Evolutionary conservation across 2,113 vertebrate species (phyloP).

Genomic region (Columbina picui): DNA sequence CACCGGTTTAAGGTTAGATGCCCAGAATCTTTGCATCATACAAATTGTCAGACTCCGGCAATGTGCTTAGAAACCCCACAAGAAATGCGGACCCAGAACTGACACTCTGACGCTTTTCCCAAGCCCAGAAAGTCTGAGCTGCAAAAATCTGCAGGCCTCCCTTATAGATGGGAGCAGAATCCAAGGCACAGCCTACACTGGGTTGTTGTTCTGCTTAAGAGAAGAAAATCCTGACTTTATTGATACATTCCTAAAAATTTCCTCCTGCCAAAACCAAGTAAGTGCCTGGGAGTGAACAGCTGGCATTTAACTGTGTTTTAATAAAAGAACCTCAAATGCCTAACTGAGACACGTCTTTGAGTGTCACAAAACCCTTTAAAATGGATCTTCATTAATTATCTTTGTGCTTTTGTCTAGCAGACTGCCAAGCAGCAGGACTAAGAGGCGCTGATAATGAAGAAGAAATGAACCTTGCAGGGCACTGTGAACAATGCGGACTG

Average conservation of each 20-base stretch:
- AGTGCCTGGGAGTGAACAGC: background rate
- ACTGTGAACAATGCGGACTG: background rate
- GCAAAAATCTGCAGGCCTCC: background rate
- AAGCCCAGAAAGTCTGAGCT: background rate
- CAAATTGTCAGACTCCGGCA: background rate
- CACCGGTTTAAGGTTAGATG: background rate
- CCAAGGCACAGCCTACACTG: background rate
- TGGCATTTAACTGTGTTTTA: background rate
- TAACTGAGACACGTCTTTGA: background rate
- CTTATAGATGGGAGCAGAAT: background rate
- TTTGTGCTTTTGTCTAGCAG: background rate
- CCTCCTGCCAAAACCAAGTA: background rate
- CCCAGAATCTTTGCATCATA: background rate
- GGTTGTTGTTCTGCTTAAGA: background rate
- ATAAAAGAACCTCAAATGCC: background rate
- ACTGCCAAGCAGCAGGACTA: background rate
- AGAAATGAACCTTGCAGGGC: background rate
- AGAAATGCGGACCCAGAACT: background rate
- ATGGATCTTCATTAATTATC: background rate
- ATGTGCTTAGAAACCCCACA: background rate
- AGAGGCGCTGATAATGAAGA: background rate
- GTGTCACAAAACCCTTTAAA: background rate
- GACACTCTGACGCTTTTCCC: background rate
- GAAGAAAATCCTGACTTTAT: slow-evolving; percentile 1
- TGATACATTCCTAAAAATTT: background rate